Base-by-base conservation (phyloP, 2,113 vertebrate species). In the Heterochromis multidens region DNA sequence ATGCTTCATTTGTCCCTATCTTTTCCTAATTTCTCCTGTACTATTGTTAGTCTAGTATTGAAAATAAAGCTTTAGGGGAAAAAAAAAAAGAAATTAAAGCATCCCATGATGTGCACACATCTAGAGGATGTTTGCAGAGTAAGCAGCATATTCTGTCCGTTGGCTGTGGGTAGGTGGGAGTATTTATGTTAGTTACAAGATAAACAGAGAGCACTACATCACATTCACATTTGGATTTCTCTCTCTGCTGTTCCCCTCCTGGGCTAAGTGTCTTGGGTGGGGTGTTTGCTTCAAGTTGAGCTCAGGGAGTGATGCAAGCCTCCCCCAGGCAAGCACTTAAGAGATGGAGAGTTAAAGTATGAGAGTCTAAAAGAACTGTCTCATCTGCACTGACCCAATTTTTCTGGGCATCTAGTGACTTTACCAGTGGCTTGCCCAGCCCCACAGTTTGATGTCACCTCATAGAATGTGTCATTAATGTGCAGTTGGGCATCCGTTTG, bases 161-260 rank as follows among this genome's bases (percentile, higher is more conserved):
- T 63, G 80, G 85, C 90, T 72, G 84, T 61, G 84, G 84, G 89
- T 86, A 90, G 88, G 91, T 88, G 91, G 92, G 82, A 87, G 70
- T 92, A 60, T 95, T 94, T 94, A 91, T 94, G 92, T 94, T 95
- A 72, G 95, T 93, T 89, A 94, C 94, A 88, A 89, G 77, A 88
- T 94, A 94, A 94, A 95, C 93, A 95, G 4, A 23, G 49, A 80
- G 78, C 19, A 25, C 62, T 81, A 25, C 79, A 54, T 80, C 82
- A 87, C 87, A 77, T 63, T 77, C 70, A 46, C 72, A 59, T 59
- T 83, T 85, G 65, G 58, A 83, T 83, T 72, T 82, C 11, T 77
- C 33, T 83, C 7, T 63, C 60, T 70, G 81, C 86, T 63, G 74
- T 35, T 77, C 81, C 63, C 70, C 88, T 86, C 35, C 61, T 74